A percentile compares a stretch with the other conserved stretches of the same genome.
phyloP scores from a whole-genome alignment of 1,140 invertebrate genomes.

The Drosophila burlai region DNA sequence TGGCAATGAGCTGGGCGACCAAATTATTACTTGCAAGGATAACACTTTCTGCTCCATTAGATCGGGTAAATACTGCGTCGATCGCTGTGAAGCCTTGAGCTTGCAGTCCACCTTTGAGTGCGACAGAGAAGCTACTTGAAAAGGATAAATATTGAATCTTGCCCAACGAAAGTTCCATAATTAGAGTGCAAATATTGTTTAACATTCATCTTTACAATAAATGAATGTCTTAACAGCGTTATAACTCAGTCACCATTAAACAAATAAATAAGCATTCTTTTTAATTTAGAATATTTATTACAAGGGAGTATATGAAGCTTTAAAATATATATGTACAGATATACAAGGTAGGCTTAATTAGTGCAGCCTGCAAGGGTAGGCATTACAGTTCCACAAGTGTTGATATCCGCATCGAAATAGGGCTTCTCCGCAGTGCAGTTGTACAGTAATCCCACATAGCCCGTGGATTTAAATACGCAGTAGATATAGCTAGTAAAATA shows the following conservation, averaged over 20 bases:
- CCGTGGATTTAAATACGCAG: conserved; percentile 30
- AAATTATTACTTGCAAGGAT: conserved; percentile 44
- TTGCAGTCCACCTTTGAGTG: conserved; percentile 36
- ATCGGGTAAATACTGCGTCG: conserved; percentile 56
- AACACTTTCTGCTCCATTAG: conserved; percentile 53
- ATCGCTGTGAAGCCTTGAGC: conserved; percentile 23
- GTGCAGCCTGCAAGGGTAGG: conserved; percentile 48
- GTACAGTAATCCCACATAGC: conserved; percentile 17
- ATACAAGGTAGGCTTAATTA: neutral
- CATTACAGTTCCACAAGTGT: conserved; percentile 27
- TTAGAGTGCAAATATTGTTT: neutral
- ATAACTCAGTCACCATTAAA: neutral
- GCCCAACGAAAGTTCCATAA: neutral
- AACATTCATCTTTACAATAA: neutral
- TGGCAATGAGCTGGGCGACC: neutral
- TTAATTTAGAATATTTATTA: conserved; percentile 1
- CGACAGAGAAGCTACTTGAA: conserved; percentile 9
- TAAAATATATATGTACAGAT: neutral
- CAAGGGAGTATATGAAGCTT: neutral
- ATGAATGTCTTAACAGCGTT: neutral
- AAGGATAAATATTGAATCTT: neutral
- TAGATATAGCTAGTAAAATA: conserved; percentile 55
- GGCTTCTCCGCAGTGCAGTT: conserved; percentile 28
- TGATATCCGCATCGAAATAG: conserved; percentile 45
- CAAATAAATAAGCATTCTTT: neutral